Base-by-base conservation (phyloP, 2,113 vertebrate species). In the Ictalurus punctatus region DNA sequence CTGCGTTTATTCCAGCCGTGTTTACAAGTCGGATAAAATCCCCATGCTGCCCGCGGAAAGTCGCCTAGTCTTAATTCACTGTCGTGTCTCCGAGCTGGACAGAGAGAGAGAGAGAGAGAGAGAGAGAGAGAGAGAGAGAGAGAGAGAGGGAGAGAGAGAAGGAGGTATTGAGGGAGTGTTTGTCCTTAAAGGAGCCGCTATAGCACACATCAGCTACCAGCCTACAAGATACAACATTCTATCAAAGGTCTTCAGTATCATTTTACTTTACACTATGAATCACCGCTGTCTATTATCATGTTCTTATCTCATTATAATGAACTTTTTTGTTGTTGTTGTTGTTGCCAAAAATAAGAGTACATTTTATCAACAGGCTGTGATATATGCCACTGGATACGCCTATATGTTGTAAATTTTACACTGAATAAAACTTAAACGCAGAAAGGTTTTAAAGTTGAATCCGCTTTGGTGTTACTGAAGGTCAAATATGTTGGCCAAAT, bases 151-250 rank as follows among this genome's bases (percentile, higher is more conserved):
- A 85, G 69, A 87, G 58, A 61, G 83, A 61, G 86, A 71, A 54
- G 88, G 82, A 73, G 89, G 81, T 40, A 44, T 61, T 40, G 37
- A 83, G 83, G 37, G 63, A 67, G 84, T 90, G 90, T 93, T 94
- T 94, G 93, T 95, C 93, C 95, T 96, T 96, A 96, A 95, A 96
- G 95, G 95, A 95, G 95, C 95, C 95, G 95, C 83, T 84, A 3
- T 83, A 27, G 21, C 81, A 44, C 81, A 63, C 58, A 83, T 27
- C 56, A 82, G n/a, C 79, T 34, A 59, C 7, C 34, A 83, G 23
- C 56, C 13, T 48, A 3, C 8, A 44, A 37, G 27, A 74, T 74
- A 81, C 27, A 30, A 52, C 23, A 80, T 80, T 80, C 17, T 48
- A 30, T 80, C 23, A n/a, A 8, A 16, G 44, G 23, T 79, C 21